Percentiles rank a stretch among this genome's conserved stretches.
phyloP scores from a whole-genome alignment of 1,140 invertebrate species.

The Monomorium pharaonis region DNA sequence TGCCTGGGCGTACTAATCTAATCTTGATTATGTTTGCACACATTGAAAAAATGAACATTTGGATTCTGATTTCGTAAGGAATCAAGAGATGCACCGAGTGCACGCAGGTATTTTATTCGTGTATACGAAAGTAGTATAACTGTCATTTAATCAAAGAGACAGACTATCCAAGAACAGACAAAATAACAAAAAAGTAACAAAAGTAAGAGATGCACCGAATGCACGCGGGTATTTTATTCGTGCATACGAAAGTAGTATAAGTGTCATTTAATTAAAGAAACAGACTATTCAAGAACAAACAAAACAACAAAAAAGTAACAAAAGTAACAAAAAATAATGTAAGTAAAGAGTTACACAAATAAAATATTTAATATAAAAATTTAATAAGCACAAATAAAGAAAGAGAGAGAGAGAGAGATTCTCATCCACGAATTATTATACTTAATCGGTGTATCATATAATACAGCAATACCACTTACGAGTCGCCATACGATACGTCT shows the following conservation, averaged over 20 bases:
- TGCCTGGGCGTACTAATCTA: not conserved
- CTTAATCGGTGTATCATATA: conserved; percentile 64
- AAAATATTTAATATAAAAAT: too few species aligned
- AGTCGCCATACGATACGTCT: conserved; percentile 64
- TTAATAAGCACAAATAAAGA: too few species aligned
- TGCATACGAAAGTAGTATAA: not conserved
- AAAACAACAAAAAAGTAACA: too few species aligned
- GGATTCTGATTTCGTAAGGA: not conserved
- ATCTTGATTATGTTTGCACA: not conserved
- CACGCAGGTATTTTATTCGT: not conserved
- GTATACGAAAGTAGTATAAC: not conserved
- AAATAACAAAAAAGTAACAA: too few species aligned
- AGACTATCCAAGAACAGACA: too few species aligned
- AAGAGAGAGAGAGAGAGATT: not conserved
- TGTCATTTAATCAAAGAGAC: not conserved
- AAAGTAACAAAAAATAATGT: too few species aligned
- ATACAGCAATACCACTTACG: conserved; percentile 60
- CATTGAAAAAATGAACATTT: not conserved
- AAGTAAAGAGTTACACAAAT: too few species aligned
- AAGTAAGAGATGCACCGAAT: not conserved
- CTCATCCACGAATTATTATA: conserved; percentile 18
- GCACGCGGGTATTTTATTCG: not conserved
- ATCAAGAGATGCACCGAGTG: not conserved
- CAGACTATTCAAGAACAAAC: too few species aligned
- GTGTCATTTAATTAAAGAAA: not conserved